Conservation (phyloP, 2,113 vertebrate genomes). For the Ancistrus triradiatus region DNA sequence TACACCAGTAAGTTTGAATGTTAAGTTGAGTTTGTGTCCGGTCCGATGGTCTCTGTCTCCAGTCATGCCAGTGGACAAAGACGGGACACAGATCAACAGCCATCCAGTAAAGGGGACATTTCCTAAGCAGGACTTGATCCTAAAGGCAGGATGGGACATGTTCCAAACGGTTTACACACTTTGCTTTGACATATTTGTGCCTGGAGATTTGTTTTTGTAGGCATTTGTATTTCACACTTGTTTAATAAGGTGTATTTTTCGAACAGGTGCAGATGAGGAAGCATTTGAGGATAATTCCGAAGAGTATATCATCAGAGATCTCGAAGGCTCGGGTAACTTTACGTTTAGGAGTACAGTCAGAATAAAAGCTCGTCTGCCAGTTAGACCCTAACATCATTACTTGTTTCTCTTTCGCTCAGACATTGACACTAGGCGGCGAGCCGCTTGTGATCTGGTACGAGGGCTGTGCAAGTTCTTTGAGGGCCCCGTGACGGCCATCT, state of each 20-base stretch:
- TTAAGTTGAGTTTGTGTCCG: too few relatives aligned
- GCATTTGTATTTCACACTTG: background rate
- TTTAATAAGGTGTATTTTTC: background rate
- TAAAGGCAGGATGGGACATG: conserved; percentile 44
- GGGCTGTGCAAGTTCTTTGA: conserved; percentile 97
- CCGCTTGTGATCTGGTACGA: conserved; percentile 93
- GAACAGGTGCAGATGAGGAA: conserved; percentile 94
- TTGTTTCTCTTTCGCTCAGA: conserved; percentile 62
- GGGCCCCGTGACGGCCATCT: conserved; percentile 92
- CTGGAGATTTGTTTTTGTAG: background rate
- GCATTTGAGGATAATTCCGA: conserved; percentile 99
- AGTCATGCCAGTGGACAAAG: conserved; percentile 21
- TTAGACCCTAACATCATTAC: background rate
- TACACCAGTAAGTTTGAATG: too few relatives aligned
- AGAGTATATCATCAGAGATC: conserved; percentile 95
- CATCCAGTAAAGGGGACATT: conserved; percentile 36
- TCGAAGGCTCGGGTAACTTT: conserved; percentile 93
- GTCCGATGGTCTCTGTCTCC: conserved; percentile 26
- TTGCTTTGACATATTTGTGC: background rate
- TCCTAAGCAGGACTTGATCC: conserved; percentile 33
- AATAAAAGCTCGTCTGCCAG: too few relatives aligned
- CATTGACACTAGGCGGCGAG: conserved; percentile 94
- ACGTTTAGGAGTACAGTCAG: background rate
- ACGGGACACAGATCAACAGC: conserved; percentile 32
- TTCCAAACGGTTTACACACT: background rate